These are phyloP conservation scores for Ptilorrhoa leucosticta DNA, from an alignment of 2,113 vertebrate genomes.

Conservation along the genomic window DNA sequence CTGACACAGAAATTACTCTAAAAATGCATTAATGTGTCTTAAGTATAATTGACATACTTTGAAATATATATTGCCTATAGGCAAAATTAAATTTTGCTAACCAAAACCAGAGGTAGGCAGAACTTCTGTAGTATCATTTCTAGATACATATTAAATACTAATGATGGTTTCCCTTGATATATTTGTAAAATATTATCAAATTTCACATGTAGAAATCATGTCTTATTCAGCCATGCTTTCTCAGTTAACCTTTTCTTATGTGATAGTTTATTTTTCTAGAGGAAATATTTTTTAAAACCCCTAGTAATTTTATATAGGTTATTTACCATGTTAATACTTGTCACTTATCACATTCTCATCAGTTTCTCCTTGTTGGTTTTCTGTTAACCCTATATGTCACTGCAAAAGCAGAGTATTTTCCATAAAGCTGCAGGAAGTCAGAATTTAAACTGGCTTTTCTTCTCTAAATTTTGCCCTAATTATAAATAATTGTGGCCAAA, in stretches of 20 bases:
- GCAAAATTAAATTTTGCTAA: slow-evolving; percentile 18
- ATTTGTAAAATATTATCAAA: neutral
- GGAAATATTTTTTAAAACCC: slow-evolving; percentile 49
- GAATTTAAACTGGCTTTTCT: slow-evolving; percentile 61
- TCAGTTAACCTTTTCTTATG: slow-evolving; percentile 53
- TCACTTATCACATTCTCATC: slow-evolving; percentile 45
- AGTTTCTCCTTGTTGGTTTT: slow-evolving; percentile 25
- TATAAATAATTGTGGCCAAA: slow-evolving; percentile 42
- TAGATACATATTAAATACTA: neutral
- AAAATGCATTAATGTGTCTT: slow-evolving; percentile 49
- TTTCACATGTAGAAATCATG: neutral
- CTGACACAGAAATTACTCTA: slow-evolving; percentile 49
- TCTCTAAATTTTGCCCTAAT: slow-evolving; percentile 47
- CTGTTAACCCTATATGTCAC: slow-evolving; percentile 40
- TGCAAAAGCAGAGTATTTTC: slow-evolving; percentile 50
- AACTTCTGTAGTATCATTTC: neutral
- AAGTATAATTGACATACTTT: slow-evolving; percentile 40
- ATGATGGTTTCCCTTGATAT: neutral
- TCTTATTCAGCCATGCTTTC: neutral
- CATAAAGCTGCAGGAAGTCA: slow-evolving; percentile 24
- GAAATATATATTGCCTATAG: slow-evolving; percentile 24
- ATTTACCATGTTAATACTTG: slow-evolving; percentile 57
- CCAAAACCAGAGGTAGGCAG: neutral
- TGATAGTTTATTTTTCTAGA: slow-evolving; percentile 51
- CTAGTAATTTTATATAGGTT: slow-evolving; percentile 47